Evolutionary conservation across 2,113 vertebrate species (phyloP).

Genomic region (Bubo scandiacus): DNA sequence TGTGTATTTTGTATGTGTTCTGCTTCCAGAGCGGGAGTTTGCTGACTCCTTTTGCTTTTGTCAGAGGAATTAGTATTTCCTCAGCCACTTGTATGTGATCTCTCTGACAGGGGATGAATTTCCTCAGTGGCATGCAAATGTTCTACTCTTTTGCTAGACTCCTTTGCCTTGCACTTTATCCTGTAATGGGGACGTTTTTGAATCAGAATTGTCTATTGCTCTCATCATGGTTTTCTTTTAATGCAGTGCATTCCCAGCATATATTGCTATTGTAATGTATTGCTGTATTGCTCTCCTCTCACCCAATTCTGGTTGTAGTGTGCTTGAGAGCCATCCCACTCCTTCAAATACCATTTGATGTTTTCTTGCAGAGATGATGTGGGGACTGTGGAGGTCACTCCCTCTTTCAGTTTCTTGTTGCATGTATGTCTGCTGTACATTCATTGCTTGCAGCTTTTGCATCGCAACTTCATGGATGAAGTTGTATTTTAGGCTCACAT

Average conservation of each 20-base stretch:
- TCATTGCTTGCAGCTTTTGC: neutral
- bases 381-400: neutral
- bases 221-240: neutral
- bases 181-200: neutral
- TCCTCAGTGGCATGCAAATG: neutral
- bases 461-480: neutral
- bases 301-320: neutral
- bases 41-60: neutral
- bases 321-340: neutral
- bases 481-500: neutral
- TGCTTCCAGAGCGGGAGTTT: neutral
- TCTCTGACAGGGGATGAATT: neutral
- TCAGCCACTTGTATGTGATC: rapidly evolving
- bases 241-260: neutral
- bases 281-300: neutral
- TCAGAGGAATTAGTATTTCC: neutral
- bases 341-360: neutral
- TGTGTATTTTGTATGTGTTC: neutral
- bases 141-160: neutral
- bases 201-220: neutral
- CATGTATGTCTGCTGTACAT: neutral
- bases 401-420: neutral
- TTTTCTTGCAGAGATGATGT: neutral
- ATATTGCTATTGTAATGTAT: neutral
- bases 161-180: neutral